Percentiles rank a stretch among this genome's conserved stretches.
Conservation (phyloP, 1,140 invertebrate species). For the Diachasma alloeum region DNA sequence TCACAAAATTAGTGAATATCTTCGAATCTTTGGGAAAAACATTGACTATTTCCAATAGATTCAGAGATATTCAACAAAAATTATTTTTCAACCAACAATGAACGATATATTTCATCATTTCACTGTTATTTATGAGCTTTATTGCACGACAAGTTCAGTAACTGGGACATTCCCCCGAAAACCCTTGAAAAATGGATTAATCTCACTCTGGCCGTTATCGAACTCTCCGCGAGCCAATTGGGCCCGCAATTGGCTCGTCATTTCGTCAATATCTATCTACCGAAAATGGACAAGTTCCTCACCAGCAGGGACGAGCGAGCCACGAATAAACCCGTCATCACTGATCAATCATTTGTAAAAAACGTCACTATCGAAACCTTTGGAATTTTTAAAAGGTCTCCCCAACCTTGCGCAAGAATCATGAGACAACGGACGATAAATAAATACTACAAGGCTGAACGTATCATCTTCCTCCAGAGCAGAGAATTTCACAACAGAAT, state of each 20-base stretch:
- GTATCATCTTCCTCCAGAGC: not conserved
- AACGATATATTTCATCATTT: too few relatives aligned
- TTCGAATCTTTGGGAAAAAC: too few relatives aligned
- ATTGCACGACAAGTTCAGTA: too few relatives aligned
- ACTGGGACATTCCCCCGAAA: not conserved
- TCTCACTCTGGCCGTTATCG: not conserved
- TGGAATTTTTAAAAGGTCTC: too few relatives aligned
- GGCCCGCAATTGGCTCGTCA: conserved; percentile 50
- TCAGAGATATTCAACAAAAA: too few relatives aligned
- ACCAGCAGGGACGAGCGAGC: conserved; percentile 36
- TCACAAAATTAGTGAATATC: too few relatives aligned
- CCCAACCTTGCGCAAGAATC: not conserved
- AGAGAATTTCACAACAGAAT: not conserved
- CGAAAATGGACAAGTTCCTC: conserved; percentile 24
- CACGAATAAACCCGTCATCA: not conserved
- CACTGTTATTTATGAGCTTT: too few relatives aligned
- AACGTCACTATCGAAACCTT: too few relatives aligned
- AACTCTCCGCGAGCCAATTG: conserved; percentile 42
- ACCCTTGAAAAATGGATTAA: not conserved
- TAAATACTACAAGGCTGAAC: not conserved
- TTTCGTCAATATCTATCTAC: not conserved
- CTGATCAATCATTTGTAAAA: not conserved
- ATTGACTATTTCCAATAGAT: too few relatives aligned
- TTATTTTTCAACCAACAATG: too few relatives aligned
- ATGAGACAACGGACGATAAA: not conserved